These are phyloP conservation scores for Oophaga sylvatica DNA, from an alignment of 2,797 vertebrate species.

Conservation along the genomic window DNA sequence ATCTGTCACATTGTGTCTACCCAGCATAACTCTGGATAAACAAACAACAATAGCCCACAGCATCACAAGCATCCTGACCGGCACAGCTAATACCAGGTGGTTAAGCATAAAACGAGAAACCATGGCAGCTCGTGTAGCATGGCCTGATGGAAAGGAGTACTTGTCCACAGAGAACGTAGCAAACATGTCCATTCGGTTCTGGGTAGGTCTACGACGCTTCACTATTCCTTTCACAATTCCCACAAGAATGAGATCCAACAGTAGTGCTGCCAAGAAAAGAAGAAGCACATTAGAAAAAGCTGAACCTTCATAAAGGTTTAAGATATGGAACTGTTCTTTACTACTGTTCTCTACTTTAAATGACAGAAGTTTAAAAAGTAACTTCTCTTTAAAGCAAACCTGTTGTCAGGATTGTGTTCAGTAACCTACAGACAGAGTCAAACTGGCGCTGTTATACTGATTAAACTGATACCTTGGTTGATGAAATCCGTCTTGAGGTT, in stretches of 20 bases:
- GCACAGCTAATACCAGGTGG: constrained; percentile 90
- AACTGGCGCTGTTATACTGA: no score
- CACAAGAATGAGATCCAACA: constrained; percentile 90
- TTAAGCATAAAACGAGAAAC: constrained; percentile 90
- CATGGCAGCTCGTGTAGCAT: constrained; percentile 91
- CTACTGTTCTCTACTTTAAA: no score
- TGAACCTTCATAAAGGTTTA: background rate
- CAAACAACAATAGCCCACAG: constrained; percentile 89
- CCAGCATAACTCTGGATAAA: constrained; percentile 91
- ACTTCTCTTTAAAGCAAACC: no score
- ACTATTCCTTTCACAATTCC: constrained; percentile 86
- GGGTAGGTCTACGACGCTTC: constrained; percentile 86
- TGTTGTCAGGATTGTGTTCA: no score
- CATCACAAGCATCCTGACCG: constrained; percentile 86
- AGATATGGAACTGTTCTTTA: no score
- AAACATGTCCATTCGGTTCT: constrained; percentile 99
- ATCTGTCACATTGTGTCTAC: constrained; percentile 94
- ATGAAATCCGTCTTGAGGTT: no score
- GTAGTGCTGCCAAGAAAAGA: constrained; percentile 75
- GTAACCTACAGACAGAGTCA: no score
- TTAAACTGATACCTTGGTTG: no score
- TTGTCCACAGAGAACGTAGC: constrained; percentile 93
- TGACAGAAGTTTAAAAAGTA: no score
- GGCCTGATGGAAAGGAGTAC: constrained; percentile 96
- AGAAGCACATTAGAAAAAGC: background rate